Evolutionary conservation across 2,888 invertebrate genomes (phyloP).

Genomic region (Drosophila multiciliata): DNA sequence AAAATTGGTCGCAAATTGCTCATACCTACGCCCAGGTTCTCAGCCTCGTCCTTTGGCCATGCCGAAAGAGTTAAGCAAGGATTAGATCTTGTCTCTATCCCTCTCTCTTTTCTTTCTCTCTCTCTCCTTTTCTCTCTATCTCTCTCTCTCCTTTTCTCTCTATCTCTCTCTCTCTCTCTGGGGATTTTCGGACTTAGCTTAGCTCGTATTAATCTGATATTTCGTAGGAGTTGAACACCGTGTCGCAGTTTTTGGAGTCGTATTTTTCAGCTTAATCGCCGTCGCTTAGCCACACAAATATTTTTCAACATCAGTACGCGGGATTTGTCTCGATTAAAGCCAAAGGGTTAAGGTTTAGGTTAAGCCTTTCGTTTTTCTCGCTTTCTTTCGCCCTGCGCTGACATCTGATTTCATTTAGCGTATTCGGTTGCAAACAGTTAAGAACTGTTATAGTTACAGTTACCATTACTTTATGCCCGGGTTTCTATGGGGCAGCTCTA

Average conservation of each 20-base stretch:
- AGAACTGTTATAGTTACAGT: constrained; percentile 24
- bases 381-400: constrained; percentile 4
- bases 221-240: constrained; percentile 59
- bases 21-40: constrained; percentile 74
- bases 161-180: constrained; percentile 3
- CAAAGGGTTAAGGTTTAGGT: constrained; percentile 35
- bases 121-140: not conserved
- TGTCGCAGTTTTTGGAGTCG: constrained; percentile 21
- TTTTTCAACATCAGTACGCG: constrained; percentile 64
- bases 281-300: constrained; percentile 80
- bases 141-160: constrained; percentile 1
- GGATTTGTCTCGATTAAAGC: constrained; percentile 65
- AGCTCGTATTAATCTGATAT: constrained; percentile 74
- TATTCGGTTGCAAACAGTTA: constrained; percentile 16
- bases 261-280: constrained; percentile 63
- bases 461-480: constrained; percentile 18
- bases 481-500: not conserved
- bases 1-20: constrained; percentile 76
- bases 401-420: constrained; percentile 67
- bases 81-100: constrained; percentile 44
- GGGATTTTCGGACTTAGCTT: constrained; percentile 61
- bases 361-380: constrained; percentile 18
- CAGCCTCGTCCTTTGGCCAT: constrained; percentile 29
- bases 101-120: not conserved
- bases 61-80: constrained; percentile 74